Conservation (phyloP, 2,888 invertebrate genomes). For the Gasteruption jaculator region DNA sequence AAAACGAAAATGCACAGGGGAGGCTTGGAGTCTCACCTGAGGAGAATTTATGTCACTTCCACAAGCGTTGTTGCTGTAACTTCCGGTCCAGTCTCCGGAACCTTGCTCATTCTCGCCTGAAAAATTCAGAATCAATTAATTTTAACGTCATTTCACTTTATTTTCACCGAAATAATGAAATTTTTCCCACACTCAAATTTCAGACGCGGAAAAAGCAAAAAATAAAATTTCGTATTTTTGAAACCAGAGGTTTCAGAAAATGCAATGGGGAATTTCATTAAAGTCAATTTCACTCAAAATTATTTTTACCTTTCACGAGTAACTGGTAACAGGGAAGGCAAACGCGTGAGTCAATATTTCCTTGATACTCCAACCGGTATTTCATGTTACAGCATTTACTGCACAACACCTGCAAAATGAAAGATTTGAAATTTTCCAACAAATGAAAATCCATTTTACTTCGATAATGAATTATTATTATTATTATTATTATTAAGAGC, state of each 20-base stretch:
- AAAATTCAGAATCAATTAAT: conserved; percentile 11
- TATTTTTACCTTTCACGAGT: conserved; percentile 52
- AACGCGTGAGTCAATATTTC: conserved; percentile 72
- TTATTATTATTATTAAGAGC: no score
- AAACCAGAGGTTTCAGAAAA: no score
- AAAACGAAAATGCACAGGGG: no score
- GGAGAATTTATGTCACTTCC: conserved; percentile 38
- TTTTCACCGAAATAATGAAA: conserved; percentile 8
- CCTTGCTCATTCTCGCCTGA: conserved; percentile 42
- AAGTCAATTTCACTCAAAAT: background rate
- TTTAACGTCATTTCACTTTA: conserved; percentile 5
- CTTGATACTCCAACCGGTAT: conserved; percentile 68
- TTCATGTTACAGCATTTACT: conserved; percentile 72
- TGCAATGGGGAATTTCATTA: background rate
- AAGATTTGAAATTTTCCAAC: conserved; percentile 5
- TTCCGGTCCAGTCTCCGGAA: conserved; percentile 38
- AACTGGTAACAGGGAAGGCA: conserved; percentile 68
- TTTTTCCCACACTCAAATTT: no score
- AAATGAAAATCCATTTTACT: conserved; percentile 8
- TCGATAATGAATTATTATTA: conserved; percentile 4
- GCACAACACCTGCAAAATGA: conserved; percentile 64
- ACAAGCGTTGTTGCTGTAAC: conserved; percentile 30
- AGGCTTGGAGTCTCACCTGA: conserved; percentile 45
- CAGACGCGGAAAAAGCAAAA: no score
- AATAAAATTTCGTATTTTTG: no score